phyloP scores from a whole-genome alignment of 2,888 invertebrate species.

The Eupithecia centaureata region DNA sequence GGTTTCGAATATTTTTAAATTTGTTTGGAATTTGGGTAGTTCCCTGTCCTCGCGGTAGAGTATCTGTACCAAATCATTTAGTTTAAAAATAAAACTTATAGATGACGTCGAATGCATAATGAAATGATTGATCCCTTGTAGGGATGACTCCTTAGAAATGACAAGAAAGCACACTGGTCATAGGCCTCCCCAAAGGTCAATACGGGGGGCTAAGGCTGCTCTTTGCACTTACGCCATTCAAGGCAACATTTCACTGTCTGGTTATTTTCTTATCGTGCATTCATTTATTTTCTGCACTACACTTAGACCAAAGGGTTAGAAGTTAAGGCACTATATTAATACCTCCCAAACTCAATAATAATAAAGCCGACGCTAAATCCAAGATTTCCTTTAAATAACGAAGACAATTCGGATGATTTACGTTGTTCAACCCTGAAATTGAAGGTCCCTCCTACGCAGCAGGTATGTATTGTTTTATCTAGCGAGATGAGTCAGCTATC shows the following conservation, averaged over 20 bases:
- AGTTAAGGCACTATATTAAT: background rate
- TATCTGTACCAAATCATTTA: background rate
- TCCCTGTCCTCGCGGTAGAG: background rate
- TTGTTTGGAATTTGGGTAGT: background rate
- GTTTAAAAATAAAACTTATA: background rate
- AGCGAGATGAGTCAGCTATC: conserved; percentile 6
- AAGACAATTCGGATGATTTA: background rate
- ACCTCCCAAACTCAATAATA: background rate
- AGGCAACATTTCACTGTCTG: background rate
- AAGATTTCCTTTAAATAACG: background rate
- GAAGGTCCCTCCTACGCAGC: conserved; percentile 19
- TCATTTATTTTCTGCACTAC: too few species aligned
- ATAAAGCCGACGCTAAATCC: background rate
- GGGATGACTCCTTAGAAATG: too few species aligned
- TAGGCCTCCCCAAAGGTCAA: background rate
- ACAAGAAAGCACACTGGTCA: too few species aligned
- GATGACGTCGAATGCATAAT: background rate
- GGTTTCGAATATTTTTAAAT: background rate
- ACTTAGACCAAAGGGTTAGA: too few species aligned
- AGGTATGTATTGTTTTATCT: conserved; percentile 21
- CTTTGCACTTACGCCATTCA: background rate
- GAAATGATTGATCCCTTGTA: background rate
- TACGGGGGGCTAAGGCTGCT: background rate
- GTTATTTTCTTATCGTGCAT: too few species aligned
- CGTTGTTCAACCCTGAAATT: conserved; percentile 4